Percentiles rank a stretch among this genome's conserved stretches.
Evolutionary conservation across 2,888 invertebrate species (phyloP).

Genomic region (Napeogenes sylphis): DNA sequence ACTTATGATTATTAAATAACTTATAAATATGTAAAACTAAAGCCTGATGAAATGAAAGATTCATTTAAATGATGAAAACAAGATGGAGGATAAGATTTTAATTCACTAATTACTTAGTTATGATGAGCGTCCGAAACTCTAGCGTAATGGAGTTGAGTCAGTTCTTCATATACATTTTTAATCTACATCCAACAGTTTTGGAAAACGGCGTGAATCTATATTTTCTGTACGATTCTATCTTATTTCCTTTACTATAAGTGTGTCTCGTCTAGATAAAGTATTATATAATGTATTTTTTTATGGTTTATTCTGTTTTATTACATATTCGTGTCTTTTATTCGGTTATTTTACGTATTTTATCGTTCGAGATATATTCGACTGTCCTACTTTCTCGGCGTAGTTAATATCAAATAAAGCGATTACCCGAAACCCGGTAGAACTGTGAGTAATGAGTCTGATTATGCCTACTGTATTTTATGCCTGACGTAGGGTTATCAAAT

Average conservation of each 20-base stretch:
- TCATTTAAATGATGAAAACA: slow-evolving; percentile 2
- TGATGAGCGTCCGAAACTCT: slow-evolving; percentile 6
- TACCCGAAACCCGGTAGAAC: slow-evolving; percentile 30
- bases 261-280: no score
- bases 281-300: neutral
- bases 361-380: slow-evolving; percentile 13
- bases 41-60: neutral
- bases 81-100: slow-evolving; percentile 7
- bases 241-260: no score
- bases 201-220: no score
- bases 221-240: no score
- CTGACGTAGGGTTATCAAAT: slow-evolving; percentile 12
- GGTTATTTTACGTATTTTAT: no score
- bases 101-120: slow-evolving; percentile 10
- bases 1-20: no score
- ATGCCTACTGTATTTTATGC: slow-evolving; percentile 32
- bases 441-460: slow-evolving; percentile 34
- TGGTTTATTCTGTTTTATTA: neutral
- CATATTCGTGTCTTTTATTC: neutral
- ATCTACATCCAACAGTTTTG: neutral
- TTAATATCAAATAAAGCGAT: slow-evolving; percentile 33
- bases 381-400: slow-evolving; percentile 23
- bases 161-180: neutral
- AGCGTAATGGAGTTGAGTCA: slow-evolving; percentile 3
- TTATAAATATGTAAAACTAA: slow-evolving; percentile 2